Base-by-base conservation (phyloP, 2,888 invertebrate species). In the Meiosimyza decipiens region DNA sequence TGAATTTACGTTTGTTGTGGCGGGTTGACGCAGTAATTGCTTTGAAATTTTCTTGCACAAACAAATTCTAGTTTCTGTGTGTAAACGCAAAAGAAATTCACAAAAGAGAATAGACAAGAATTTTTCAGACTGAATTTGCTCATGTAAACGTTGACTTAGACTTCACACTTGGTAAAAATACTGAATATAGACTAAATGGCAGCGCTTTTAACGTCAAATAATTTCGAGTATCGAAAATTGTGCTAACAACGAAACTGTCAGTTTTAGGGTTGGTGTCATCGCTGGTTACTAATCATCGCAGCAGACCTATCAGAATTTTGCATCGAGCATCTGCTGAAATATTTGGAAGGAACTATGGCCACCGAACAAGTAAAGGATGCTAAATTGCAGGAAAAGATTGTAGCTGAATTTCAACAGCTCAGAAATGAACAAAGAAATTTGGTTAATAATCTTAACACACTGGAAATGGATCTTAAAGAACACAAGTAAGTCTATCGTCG, bases 381-480 rank as follows among this genome's bases (percentile, higher is more conserved):
- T 62, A 83, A 82, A 74, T 79, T 82, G 40, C 91, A 91, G 77
- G 96, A 96, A 85, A 94, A 96, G 88, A 92, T 98, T 80, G 90
- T 96, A 78, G 90, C 91, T 65, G 95, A 94, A 72, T 98, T 98
- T 88, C 96, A 98, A 88, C 89, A 90, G 74, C 89, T 98, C 69
- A 90, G 98, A 62, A 92, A 91, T 79, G 97, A 98, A 84, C 98
- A 98, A 88, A 90, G 96, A 82, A 91, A 91, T 80, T 88, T 97
- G 80, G 94, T 95, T 47, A 92, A 91, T 80, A 98, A 97, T 90
- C 90, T 98, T 75, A 93, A 95, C 1, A 97, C 98, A 88, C 89
- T 98, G 81, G 97, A 98, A 89, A 91, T 94, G 90, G 98, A 99
- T 87, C 90, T 95, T 75, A 97, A 95, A 86, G 98, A 99, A 88